Evolutionary conservation across 2,797 vertebrate species (phyloP), one percentile per base, ranked within the genome.

Genomic region (Acomys russatus): DNA sequence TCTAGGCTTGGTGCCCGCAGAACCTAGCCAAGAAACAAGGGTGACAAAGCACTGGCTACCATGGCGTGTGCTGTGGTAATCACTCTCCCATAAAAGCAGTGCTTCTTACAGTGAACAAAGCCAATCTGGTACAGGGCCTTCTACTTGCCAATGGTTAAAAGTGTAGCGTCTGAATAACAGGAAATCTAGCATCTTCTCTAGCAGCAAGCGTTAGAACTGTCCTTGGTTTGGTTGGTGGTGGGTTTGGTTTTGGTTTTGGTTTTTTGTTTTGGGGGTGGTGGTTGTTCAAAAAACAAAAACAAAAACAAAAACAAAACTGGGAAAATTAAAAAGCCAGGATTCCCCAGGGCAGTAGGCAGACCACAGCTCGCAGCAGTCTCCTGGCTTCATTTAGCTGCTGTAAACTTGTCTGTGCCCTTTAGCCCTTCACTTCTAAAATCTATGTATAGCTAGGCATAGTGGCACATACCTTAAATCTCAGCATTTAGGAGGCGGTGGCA

Each of bases 301-400:
- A 44, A 4, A 44, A 44, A 44, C 3, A 44, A 44, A n/a, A n/a
- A 56, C 59, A 33, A 78, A n/a, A 70, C 3, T 30, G 49, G 63
- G 76, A 63, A 54, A 71, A 51, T 38, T 59, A 15, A 25, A 64
- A 61, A 78, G 9, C 6, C 73, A 68, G 88, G 61, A 61, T 49
- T 86, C 95, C 95, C 56, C 56, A 77, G 66, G 90, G 25, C 20
- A 91, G 86, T 14, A 94, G 73, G 88, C 78, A 89, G 44, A 44
- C 23, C 84, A 74, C 54, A 96, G 92, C 38, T 85, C 94, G 35
- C 23, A 94, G 84, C 0, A 83, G 89, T 35, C 76, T 88, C 44
- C 76, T 83, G 91, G 90, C n/a, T 68, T 79, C 83, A 94, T 92
- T 97, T 93, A 91, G 66, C 92, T 86, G 90, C 91, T 97, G 97